Base-by-base conservation (phyloP, 2,888 invertebrate genomes). In the Agrotis clavis region DNA sequence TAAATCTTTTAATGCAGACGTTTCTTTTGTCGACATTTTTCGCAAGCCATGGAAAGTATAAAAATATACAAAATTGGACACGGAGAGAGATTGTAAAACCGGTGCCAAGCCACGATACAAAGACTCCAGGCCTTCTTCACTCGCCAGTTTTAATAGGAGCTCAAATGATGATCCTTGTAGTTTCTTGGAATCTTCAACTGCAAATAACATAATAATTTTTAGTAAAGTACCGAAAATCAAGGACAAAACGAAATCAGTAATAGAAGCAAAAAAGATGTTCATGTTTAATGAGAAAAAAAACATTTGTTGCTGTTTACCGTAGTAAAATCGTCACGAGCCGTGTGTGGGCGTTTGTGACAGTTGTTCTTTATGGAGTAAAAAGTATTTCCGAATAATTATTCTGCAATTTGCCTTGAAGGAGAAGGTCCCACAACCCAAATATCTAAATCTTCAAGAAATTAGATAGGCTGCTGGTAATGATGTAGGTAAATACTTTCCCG, bases 1-100 rank as follows among this genome's bases (percentile, higher is more conserved):
- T 51, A 99, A 95, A 93, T 99, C 99, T 86, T 97, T 97, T 16
- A 97, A 83, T 3, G 98, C 98, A 63, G 97, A 97, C 57, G 97
- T 97, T 84, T 97, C 97, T 47, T 92, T 93, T 25, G 92, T 89
- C 66, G 91, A 90, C 76, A 96, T 83, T 67, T 96, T 96, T 89
- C 98, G 98, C 54, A 99, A 95, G 21, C 98, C 98, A 94, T 99
- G 99, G 93, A 99, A 99, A 87, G 98, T 97, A 94, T 99, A 99
- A 91, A 99, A 99, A 92, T 99, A 99, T n/a, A 99, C 98, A 95
- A 99, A 99, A 93, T 99, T 99, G 62, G 99, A 99, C 77, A 98
- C 97, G 85, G 98, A 99, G 6, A 99, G 94, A 79, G 98, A 98
- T 86, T 98, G 97, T 60, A 99, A 95, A 7, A 98, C 98, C 14